phyloP scores from a whole-genome alignment of 2,113 vertebrate species.

The Tor tambroides region DNA sequence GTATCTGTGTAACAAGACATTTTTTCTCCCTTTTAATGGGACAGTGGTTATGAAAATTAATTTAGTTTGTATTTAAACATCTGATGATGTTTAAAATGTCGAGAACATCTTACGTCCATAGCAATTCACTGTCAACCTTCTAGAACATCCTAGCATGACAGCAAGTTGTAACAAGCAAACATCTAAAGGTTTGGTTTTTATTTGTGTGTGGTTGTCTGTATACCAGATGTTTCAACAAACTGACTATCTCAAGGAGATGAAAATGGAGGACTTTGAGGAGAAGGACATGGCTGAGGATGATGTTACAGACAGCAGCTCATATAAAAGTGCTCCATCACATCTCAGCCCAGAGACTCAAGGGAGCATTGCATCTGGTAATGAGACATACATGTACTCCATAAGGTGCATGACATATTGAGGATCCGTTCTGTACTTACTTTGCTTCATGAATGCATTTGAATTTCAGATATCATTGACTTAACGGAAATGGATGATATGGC shows the following conservation, averaged over 20 bases:
- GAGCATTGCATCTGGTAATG: constrained; percentile 10
- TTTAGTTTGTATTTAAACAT: background rate
- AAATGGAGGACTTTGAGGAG: constrained; percentile 8
- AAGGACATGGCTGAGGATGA: constrained; percentile 1
- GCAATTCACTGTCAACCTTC: background rate
- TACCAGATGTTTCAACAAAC: constrained; percentile 45
- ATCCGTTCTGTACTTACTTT: background rate
- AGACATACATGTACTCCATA: background rate
- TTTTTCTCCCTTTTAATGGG: background rate
- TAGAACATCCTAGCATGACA: background rate
- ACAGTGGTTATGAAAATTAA: background rate
- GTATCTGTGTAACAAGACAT: background rate
- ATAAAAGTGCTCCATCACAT: constrained; percentile 47
- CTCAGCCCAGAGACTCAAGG: constrained; percentile 30
- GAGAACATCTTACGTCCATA: background rate
- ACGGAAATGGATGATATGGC: constrained; percentile 27
- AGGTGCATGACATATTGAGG: background rate
- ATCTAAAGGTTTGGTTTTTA: background rate
- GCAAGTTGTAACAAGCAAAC: background rate
- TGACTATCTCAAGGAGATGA: background rate
- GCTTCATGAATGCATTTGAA: background rate
- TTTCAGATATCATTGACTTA: constrained; percentile 67
- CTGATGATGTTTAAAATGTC: background rate
- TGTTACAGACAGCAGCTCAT: constrained; percentile 42
- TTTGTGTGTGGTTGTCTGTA: background rate